Evolutionary conservation across 2,888 invertebrate species (phyloP), one percentile per base, ranked within the genome.

Genomic region (Eudasyphora cyanicolor): DNA sequence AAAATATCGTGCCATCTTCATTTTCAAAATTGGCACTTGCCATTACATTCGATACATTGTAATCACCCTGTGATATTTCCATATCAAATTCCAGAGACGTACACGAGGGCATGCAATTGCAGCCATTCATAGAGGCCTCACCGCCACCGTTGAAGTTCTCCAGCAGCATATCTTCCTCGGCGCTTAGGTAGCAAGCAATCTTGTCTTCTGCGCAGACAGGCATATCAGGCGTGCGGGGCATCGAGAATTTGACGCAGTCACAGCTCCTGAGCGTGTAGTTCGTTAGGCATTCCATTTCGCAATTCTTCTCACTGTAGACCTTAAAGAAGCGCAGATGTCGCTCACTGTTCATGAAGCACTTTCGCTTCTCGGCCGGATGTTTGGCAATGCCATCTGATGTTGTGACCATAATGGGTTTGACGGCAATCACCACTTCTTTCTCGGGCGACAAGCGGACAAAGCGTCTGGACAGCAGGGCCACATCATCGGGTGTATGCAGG

Each of bases 351-450:
- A 95, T 95, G 90, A 93, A 95, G 87, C 95, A 96, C 87, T 95
- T 94, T 7, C 95, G 93, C 45, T 94, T 88, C 93, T 93, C 79
- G 92, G 91, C 89, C 81, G 87, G 93, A 85, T 95, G 95, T 24
- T 93, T 93, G 74, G 92, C 92, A 21, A 96, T 92, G 67, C 94
- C 94, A 24, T 93, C 92, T 0, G 95, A 94, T 0, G 95, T 95
- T 1, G 95, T 95, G 93, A 95, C 95, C 95, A 95, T 95, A 88
- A 94, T 95, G 0, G 95, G 95, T 90, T 95, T 95, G 6, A 95
- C 94, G 0, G 94, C 94, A 0, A 95, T 94, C 0, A 95, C 93
- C 0, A 95, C 93, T 90, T 95, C 95, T 87, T 95, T 94, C 75
- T 94, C 94, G 85, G 95, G 90, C 2, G 95, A 95, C 1, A 94